Evolutionary conservation across 2,113 vertebrate genomes (phyloP), one percentile per base, ranked within the genome.

Genomic region (Macaca nemestrina): DNA sequence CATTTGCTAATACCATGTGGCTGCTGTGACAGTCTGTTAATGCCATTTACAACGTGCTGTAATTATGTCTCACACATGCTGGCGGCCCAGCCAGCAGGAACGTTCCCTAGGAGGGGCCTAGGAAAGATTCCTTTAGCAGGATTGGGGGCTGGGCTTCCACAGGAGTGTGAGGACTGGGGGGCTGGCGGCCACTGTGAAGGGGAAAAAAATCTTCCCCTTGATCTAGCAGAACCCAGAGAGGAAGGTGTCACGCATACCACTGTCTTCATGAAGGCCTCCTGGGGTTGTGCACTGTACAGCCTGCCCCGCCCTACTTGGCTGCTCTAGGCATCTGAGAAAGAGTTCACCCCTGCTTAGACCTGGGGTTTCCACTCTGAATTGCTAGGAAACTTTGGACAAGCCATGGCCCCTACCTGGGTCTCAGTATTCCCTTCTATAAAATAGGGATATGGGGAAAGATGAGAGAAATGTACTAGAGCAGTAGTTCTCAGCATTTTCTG

Each of bases 1-100:
- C 96, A 12, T 97, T 93, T 85, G 96, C 97, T 98, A 98, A 98
- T 98, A 61, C 84, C 96, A 92, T 98, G 98, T 97, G 98, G 96
- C 98, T 97, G 97, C 97, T 90, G 96, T 97, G 97, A 98, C 98
- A 98, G 97, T 97, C 96, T 98, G 97, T 94, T 98, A 97, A 98
- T 97, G 93, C 95, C 98, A 96, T 96, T 98, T 97, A 98, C 98
- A 98, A 97, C 95, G 96, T 78, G 92, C 96, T 81, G 93, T 97
- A 97, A 97, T 98, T 97, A 97, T 88, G 97, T 95, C 97, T 97
- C 96, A 90, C 96, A 94, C 97, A 98, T 8, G 97, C 97, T 95
- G 93, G 83, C 16, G 38, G 90, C 93, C 70, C 93, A 96, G 97
- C 96, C 97, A 92, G 95, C 93, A 55, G 96, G 95, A 95, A 93